These are phyloP conservation scores for Rhombomys opimus DNA, from an alignment of 2,113 vertebrate species.

Conservation along the genomic window DNA sequence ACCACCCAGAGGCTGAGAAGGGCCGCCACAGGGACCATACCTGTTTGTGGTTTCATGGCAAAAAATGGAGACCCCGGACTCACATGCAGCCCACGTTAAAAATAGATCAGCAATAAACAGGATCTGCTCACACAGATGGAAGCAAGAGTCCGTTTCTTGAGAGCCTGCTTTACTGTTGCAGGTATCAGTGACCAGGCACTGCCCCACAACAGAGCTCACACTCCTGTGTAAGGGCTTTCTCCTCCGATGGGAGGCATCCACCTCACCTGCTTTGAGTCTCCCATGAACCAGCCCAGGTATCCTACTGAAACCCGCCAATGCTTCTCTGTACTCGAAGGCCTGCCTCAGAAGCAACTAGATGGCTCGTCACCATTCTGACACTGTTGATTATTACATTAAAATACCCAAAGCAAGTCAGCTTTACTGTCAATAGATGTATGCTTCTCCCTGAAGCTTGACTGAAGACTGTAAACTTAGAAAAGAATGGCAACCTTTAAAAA, in stretches of 20 bases:
- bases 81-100: not conserved
- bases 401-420: not conserved
- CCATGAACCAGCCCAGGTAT: not conserved
- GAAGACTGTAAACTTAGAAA: slow-evolving; percentile 7
- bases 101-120: not conserved
- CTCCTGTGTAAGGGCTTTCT: not conserved
- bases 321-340: not conserved
- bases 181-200: not conserved
- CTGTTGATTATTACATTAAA: not conserved
- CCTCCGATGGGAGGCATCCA: not conserved
- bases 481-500: not conserved
- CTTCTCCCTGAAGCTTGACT: not conserved
- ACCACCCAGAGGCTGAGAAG: not conserved
- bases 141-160: not conserved
- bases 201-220: not conserved
- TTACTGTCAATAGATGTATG: not conserved
- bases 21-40: not conserved
- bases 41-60: not conserved
- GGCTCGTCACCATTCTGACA: not conserved
- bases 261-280: not conserved
- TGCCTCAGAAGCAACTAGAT: not conserved
- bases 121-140: not conserved
- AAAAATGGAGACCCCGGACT: not conserved
- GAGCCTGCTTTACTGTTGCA: not conserved
- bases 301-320: not conserved